These are phyloP conservation scores for Lacerta viridis DNA, from an alignment of 2,797 vertebrate species.

Conservation along the genomic window DNA sequence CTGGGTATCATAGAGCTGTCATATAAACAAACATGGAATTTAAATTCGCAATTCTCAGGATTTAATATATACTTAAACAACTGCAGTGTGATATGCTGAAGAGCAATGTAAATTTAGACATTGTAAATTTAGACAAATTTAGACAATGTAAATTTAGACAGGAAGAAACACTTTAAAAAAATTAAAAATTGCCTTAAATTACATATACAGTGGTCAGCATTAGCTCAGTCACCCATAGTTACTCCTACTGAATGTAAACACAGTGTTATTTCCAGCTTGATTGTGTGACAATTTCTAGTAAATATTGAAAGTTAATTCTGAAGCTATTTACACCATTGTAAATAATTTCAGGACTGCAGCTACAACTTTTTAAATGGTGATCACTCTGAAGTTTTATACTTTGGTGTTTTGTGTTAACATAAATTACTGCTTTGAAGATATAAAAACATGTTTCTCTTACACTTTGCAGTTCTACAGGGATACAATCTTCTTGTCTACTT, in stretches of 20 bases:
- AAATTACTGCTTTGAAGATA: slow-evolving; percentile 62
- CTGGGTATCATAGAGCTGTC: slow-evolving; percentile 69
- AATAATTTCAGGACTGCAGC: slow-evolving; percentile 50
- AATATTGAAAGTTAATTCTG: slow-evolving; percentile 34
- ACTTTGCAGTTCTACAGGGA: slow-evolving; percentile 65
- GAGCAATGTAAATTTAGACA: slow-evolving; percentile 53
- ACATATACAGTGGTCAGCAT: slow-evolving; percentile 31
- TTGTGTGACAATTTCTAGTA: slow-evolving; percentile 34
- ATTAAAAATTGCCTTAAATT: slow-evolving; percentile 13
- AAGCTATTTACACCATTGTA: slow-evolving; percentile 51
- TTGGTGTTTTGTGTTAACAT: slow-evolving; percentile 74
- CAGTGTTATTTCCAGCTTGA: neutral
- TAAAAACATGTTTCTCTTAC: slow-evolving; percentile 66
- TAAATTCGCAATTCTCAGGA: slow-evolving; percentile 63
- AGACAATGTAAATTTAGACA: slow-evolving; percentile 37
- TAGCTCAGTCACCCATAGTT: slow-evolving; percentile 32
- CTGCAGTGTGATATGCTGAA: slow-evolving; percentile 56
- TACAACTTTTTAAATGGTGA: slow-evolving; percentile 57
- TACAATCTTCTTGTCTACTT: slow-evolving; percentile 77
- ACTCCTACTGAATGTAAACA: neutral
- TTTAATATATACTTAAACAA: slow-evolving; percentile 62
- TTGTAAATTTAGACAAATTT: too few species aligned
- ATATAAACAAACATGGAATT: slow-evolving; percentile 65
- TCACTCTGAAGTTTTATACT: slow-evolving; percentile 68
- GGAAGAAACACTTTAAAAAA: slow-evolving; percentile 41